phyloP scores from a whole-genome alignment of 2,888 invertebrate genomes.

The Idaea dimidiata region DNA sequence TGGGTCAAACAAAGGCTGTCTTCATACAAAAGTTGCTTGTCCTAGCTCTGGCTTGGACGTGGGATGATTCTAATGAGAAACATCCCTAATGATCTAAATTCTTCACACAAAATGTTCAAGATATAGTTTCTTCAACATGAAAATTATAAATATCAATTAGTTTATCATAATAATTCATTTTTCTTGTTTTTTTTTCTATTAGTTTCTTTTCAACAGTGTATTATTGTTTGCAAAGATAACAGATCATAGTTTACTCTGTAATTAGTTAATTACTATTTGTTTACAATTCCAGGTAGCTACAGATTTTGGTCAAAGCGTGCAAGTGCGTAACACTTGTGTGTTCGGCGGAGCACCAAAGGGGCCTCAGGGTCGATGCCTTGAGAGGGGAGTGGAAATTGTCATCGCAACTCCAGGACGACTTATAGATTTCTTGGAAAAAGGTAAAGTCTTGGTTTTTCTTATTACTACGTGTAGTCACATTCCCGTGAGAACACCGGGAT shows the following conservation, averaged over 20 bases:
- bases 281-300: conserved; percentile 87
- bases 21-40: too few species aligned
- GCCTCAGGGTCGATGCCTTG: conserved; percentile 91
- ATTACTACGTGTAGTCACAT: too few species aligned
- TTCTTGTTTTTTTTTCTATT: not conserved
- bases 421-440: conserved; percentile 95
- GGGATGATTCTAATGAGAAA: too few species aligned
- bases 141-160: too few species aligned
- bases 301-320: conserved; percentile 94
- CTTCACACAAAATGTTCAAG: too few species aligned
- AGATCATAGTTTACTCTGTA: not conserved
- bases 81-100: too few species aligned
- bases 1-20: too few species aligned
- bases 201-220: not conserved
- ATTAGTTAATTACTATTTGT: not conserved
- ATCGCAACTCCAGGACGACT: conserved; percentile 98
- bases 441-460: conserved; percentile 32
- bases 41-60: too few species aligned
- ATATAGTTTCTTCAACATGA: too few species aligned
- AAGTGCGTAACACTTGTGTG: conserved; percentile 94
- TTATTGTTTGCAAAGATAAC: not conserved
- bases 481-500: too few species aligned
- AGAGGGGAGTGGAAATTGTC: conserved; percentile 95
- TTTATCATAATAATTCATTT: too few species aligned
- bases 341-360: conserved; percentile 99